Evolutionary conservation across 2,113 vertebrate genomes (phyloP).

Genomic region (Geothlypis trichas): DNA sequence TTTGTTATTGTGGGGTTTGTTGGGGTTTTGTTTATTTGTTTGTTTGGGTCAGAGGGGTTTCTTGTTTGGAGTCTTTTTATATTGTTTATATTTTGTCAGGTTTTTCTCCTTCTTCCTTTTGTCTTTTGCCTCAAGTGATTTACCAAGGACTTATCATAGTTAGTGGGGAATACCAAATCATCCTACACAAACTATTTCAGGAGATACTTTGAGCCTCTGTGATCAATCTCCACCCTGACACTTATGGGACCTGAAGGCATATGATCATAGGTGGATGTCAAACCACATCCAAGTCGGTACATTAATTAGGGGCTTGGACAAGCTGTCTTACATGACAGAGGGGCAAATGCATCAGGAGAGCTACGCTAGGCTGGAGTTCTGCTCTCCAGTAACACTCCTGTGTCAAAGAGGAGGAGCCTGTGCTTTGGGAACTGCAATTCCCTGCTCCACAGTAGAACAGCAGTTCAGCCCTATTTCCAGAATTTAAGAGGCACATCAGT

Average conservation of each 20-base stretch:
- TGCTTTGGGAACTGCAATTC: not conserved
- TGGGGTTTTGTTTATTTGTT: not conserved
- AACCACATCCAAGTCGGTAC: rapidly evolving
- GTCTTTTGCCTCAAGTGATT: not conserved
- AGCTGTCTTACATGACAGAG: not conserved
- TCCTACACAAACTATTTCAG: not conserved
- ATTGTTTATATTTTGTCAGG: not conserved
- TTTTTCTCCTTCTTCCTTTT: no score
- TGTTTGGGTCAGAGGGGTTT: no score
- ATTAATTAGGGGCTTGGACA: not conserved
- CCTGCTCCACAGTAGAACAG: not conserved
- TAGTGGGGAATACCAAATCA: not conserved
- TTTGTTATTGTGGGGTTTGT: not conserved
- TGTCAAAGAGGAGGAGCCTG: not conserved
- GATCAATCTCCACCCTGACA: not conserved
- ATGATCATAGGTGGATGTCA: not conserved
- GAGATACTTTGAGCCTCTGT: not conserved
- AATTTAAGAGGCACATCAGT: not conserved
- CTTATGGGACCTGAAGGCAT: rapidly evolving
- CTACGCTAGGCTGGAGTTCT: not conserved
- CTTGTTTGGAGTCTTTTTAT: not conserved
- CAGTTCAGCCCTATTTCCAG: not conserved
- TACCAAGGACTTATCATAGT: not conserved
- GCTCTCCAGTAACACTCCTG: not conserved
- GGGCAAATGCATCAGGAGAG: not conserved